These are phyloP conservation scores for Apodemia zela DNA, from an alignment of 2,888 invertebrate genomes.

Conservation along the genomic window DNA sequence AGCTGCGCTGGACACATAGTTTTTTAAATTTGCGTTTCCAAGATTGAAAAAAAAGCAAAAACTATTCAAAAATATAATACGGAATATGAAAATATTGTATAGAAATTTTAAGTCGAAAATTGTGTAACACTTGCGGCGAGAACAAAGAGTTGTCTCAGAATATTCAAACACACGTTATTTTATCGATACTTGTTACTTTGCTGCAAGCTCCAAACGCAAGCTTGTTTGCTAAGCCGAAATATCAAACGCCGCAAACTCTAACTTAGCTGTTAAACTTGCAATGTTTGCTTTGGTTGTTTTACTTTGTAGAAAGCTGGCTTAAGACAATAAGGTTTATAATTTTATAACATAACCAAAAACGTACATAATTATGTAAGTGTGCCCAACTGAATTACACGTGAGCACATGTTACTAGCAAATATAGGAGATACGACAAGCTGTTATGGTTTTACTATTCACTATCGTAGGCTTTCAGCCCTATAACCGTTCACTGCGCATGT, in stretches of 20 bases:
- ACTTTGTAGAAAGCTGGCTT: not conserved
- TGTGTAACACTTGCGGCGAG: constrained; percentile 4
- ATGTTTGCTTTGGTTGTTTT: not conserved
- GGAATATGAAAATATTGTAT: not conserved
- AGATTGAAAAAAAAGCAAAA: no score
- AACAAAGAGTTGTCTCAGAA: constrained; percentile 50
- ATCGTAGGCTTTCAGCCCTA: no score
- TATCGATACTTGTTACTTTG: constrained; percentile 51
- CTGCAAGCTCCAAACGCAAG: constrained; percentile 34
- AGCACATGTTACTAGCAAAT: no score
- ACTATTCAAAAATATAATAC: not conserved
- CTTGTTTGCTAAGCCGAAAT: constrained; percentile 50
- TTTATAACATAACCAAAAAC: not conserved
- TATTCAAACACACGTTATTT: constrained; percentile 44
- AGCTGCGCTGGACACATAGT: no score
- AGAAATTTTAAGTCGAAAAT: not conserved
- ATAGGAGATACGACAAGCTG: no score
- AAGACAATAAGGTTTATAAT: not conserved
- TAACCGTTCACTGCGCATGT: no score
- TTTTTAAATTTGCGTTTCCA: no score
- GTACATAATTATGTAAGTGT: not conserved
- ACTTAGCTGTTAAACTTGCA: constrained; percentile 37
- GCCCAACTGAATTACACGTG: not conserved
- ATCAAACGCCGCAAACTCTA: constrained; percentile 46
- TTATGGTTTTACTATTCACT: no score